Conservation (phyloP, 2,888 invertebrate species). For the Sarcophaga caerulescens region DNA sequence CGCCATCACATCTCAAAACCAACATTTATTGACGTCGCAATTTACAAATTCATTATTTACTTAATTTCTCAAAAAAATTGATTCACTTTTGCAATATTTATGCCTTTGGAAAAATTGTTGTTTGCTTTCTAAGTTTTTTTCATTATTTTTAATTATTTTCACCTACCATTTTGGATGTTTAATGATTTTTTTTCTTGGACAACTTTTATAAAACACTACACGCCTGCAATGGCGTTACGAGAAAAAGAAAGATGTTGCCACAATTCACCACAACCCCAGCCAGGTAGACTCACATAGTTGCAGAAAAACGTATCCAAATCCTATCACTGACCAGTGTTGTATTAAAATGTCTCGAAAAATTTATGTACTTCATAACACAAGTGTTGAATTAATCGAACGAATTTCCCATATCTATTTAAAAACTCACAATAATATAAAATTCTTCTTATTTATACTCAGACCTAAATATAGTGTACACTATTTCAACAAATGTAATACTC, state of each 20-base stretch:
- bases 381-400: too few relatives aligned
- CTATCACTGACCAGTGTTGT: neutral
- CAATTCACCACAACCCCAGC: slow-evolving; percentile 57
- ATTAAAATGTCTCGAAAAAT: neutral
- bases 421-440: too few relatives aligned
- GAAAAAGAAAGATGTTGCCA: slow-evolving; percentile 84
- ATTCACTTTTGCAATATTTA: slow-evolving; percentile 59
- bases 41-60: slow-evolving; percentile 62
- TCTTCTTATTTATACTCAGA: too few relatives aligned
- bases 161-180: slow-evolving; percentile 84
- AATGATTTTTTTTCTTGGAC: slow-evolving; percentile 85
- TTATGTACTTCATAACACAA: neutral
- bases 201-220: slow-evolving; percentile 88
- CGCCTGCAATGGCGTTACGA: slow-evolving; percentile 94
- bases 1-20: slow-evolving; percentile 50
- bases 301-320: neutral
- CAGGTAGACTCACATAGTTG: slow-evolving; percentile 23
- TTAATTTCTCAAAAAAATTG: slow-evolving; percentile 43
- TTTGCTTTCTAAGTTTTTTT: slow-evolving; percentile 20
- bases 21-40: slow-evolving; percentile 4
- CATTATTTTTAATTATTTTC: slow-evolving; percentile 71
- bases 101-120: slow-evolving; percentile 38
- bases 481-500: too few relatives aligned
- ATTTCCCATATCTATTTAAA: too few relatives aligned
- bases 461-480: too few relatives aligned